Base-by-base conservation (phyloP, 1,140 invertebrate species). In the Oryzaephilus surinamensis region DNA sequence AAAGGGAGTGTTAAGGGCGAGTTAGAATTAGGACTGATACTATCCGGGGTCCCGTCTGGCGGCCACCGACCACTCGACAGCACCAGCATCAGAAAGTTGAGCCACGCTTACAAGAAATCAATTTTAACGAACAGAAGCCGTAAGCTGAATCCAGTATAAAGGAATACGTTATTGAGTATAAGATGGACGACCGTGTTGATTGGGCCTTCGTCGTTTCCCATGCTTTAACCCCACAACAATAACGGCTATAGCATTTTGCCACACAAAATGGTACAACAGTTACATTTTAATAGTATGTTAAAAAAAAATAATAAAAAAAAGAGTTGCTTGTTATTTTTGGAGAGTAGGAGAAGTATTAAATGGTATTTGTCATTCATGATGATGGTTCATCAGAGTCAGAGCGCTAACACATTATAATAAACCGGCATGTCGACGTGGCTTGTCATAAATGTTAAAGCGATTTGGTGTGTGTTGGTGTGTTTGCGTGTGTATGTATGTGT, bases 81-180 rank as follows among this genome's bases (percentile, higher is more conserved):
- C 45, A 31, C 40, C n/a, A n/a, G n/a, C n/a, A n/a, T n/a, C n/a
- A n/a, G n/a, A n/a, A n/a, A n/a, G n/a, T n/a, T 43, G 11, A 41
- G 35, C 38, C 32, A 24, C 20, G 42, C 35, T 20, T 43, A 54
- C 50, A 51, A 51, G 55, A 55, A 58, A 55, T 58, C 55, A 57
- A 57, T 57, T n/a, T 48, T 47, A 53, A 44, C 42, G 49, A 37
- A 31, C 36, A 46, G 44, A 42, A 51, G 45, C 49, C 34, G 41
- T 45, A 47, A 51, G 36, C 45, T 44, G n/a, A n/a, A n/a, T n/a
- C n/a, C n/a, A n/a, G 30, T 43, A 46, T 43, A 52, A 52, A 50
- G 43, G 48, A 48, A 50, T 50, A 48, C 41, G 51, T 53, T 50
- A 51, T 55, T 52, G 47, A 43, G 39, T 43, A 52, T 54, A 55